Conservation (phyloP, 2,888 invertebrate genomes). For the Lucinisca nassula region DNA sequence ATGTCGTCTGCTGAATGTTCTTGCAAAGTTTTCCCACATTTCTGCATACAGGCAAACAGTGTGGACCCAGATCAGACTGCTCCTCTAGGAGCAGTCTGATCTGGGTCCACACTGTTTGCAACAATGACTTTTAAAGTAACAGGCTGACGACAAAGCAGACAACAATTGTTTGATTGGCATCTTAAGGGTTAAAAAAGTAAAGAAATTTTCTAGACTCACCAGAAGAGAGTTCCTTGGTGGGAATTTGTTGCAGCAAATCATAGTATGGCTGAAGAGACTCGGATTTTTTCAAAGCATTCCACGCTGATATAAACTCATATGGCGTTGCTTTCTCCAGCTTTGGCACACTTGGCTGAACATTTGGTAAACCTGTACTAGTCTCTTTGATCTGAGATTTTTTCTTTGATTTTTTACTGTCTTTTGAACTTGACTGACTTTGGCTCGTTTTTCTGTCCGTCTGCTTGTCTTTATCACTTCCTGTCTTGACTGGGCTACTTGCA, state of each 20-base stretch:
- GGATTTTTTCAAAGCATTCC: slow-evolving; percentile 84
- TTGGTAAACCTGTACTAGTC: slow-evolving; percentile 75
- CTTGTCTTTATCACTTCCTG: too few relatives aligned
- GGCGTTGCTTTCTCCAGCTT: slow-evolving; percentile 83
- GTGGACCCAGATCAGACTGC: too few relatives aligned
- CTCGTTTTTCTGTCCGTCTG: slow-evolving; percentile 42
- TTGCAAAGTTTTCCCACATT: too few relatives aligned
- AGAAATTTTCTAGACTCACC: slow-evolving; percentile 80
- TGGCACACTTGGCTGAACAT: slow-evolving; percentile 69
- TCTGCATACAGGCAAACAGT: too few relatives aligned
- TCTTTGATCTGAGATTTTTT: slow-evolving; percentile 67
- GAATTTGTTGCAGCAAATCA: slow-evolving; percentile 83
- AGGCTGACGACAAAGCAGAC: too few relatives aligned
- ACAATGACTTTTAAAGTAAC: too few relatives aligned
- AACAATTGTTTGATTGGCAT: too few relatives aligned
- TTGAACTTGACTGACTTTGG: slow-evolving; percentile 29
- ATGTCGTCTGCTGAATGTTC: too few relatives aligned
- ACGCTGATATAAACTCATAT: slow-evolving; percentile 86
- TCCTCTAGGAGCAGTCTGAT: too few relatives aligned
- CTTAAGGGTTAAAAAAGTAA: too few relatives aligned
- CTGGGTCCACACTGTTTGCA: too few relatives aligned
- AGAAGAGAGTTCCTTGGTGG: slow-evolving; percentile 82
- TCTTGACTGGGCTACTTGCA: background rate
- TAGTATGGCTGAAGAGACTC: slow-evolving; percentile 81
- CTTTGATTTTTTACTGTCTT: slow-evolving; percentile 41